Evolutionary conservation across 2,797 vertebrate genomes (phyloP).

Genomic region (Aotus griseimembra): DNA sequence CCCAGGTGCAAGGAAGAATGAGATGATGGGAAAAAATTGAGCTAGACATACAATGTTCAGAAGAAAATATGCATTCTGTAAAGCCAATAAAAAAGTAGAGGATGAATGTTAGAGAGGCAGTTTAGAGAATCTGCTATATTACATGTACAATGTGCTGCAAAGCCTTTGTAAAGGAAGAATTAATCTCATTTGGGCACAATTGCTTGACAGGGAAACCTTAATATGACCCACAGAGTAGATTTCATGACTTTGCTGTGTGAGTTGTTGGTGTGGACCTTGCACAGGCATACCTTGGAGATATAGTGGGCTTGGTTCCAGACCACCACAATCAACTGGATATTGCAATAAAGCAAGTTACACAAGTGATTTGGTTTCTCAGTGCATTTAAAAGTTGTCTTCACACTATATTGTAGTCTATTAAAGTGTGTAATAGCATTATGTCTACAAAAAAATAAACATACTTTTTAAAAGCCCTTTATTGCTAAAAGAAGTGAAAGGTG

Average conservation of each 20-base stretch:
- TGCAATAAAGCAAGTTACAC: background rate
- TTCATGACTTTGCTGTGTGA: background rate
- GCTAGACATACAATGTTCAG: background rate
- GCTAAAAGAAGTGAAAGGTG: background rate
- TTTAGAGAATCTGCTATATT: background rate
- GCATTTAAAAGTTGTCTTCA: background rate
- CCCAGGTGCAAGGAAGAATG: background rate
- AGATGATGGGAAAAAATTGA: no score
- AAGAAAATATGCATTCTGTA: background rate
- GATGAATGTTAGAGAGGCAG: background rate
- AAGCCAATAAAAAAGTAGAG: background rate
- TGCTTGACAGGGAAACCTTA: background rate
- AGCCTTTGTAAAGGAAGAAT: background rate
- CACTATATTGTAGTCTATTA: background rate
- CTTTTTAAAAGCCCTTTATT: background rate
- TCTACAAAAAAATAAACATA: background rate
- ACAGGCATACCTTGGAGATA: background rate
- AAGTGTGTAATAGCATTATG: background rate
- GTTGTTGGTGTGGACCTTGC: background rate
- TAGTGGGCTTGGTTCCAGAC: background rate
- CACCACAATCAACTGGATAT: background rate
- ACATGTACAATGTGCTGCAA: no score
- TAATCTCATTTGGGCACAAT: background rate
- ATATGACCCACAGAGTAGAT: background rate
- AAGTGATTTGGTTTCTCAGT: background rate